These are phyloP conservation scores for Spongilla lacustris DNA, from an alignment of 37 sponge, comb jelly and placozoan genomes.

Conservation along the genomic window DNA sequence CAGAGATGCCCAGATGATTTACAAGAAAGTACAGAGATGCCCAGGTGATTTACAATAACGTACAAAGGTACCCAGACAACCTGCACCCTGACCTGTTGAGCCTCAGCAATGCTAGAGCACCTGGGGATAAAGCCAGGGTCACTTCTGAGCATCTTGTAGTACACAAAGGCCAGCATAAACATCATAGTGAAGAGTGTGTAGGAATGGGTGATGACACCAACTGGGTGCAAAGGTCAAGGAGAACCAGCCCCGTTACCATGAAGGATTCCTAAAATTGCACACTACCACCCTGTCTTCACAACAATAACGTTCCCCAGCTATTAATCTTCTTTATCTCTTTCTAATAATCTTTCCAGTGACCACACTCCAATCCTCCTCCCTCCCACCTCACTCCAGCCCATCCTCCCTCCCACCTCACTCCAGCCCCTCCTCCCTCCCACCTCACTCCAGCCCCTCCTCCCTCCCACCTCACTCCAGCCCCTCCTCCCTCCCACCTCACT, in stretches of 20 bases:
- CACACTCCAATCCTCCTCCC: not conserved
- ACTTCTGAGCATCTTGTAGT: slow-evolving; percentile 44
- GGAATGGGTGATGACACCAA: slow-evolving; percentile 33
- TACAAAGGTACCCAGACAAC: too few species aligned
- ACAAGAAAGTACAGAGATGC: not conserved
- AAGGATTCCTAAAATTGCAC: too few species aligned
- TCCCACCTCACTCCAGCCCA: too few species aligned
- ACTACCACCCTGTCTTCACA: too few species aligned
- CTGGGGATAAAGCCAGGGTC: slow-evolving; percentile 78
- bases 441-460: not conserved
- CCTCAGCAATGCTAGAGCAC: slow-evolving; percentile 9
- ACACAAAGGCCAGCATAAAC: slow-evolving; percentile 18
- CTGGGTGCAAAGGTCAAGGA: not conserved
- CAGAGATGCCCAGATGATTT: not conserved
- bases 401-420: too few species aligned
- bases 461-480: too few species aligned
- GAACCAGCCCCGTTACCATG: too few species aligned
- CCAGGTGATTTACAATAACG: not conserved
- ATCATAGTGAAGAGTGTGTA: slow-evolving; percentile 10
- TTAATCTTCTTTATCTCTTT: too few species aligned
- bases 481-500: not conserved
- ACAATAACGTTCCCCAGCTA: too few species aligned
- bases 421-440: not conserved
- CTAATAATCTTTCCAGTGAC: too few species aligned
- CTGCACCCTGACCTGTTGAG: slow-evolving; percentile 36